These are phyloP conservation scores for Hypothenemus hampei DNA, from an alignment of 1,140 invertebrate genomes.

Conservation along the genomic window DNA sequence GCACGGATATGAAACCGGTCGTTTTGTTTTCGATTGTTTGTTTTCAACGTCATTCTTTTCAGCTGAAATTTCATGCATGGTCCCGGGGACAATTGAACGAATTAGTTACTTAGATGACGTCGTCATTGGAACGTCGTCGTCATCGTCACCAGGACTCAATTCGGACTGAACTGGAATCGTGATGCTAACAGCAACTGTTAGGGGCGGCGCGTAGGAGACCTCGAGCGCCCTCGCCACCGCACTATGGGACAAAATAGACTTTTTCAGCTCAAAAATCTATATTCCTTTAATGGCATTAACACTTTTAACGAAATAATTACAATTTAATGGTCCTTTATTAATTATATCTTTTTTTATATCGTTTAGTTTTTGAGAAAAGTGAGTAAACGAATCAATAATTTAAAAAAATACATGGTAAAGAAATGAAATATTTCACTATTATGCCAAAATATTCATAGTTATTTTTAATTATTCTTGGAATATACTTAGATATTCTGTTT, in stretches of 20 bases:
- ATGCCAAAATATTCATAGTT: too few species aligned
- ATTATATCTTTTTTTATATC: too few species aligned
- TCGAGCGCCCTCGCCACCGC: constrained; percentile 16
- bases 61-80: constrained; percentile 5
- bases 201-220: constrained; percentile 16
- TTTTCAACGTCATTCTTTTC: constrained; percentile 8
- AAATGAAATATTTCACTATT: too few species aligned
- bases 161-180: constrained; percentile 22
- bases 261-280: too few species aligned
- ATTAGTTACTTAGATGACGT: constrained; percentile 7
- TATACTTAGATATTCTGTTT: too few species aligned
- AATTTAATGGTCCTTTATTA: too few species aligned
- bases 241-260: background rate
- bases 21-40: constrained; percentile 2
- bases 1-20: constrained; percentile 43
- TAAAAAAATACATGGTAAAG: too few species aligned
- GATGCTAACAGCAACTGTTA: constrained; percentile 15
- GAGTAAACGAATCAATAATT: too few species aligned
- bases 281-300: too few species aligned
- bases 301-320: too few species aligned
- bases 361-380: too few species aligned
- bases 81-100: constrained; percentile 6
- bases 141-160: constrained; percentile 7
- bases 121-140: constrained; percentile 2
- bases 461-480: too few species aligned